Evolutionary conservation across 2,797 vertebrate genomes (phyloP), one percentile per base, ranked within the genome.

Genomic region (Acestrorhynchus altus): DNA sequence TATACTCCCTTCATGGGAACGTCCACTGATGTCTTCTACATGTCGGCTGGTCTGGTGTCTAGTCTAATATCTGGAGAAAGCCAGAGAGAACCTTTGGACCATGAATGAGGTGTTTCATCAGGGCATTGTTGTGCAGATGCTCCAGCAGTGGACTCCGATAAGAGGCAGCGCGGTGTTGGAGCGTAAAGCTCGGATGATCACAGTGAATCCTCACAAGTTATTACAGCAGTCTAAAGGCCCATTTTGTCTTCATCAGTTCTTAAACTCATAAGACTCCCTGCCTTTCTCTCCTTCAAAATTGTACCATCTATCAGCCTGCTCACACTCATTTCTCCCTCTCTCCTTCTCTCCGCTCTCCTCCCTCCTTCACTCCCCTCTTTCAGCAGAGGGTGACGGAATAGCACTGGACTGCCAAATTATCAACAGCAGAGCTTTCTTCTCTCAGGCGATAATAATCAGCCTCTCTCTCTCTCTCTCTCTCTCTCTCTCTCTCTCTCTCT

Each of bases 201-300:
- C 85, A 83, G 66, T 70, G 84, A 87, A 89, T 88, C 88, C 88
- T 86, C 89, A 85, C 88, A 84, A 89, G 88, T 90, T 93, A 92
- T 93, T 92, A 92, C 87, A 83, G 82, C 44, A 83, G 86, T 90
- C 86, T 83, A 84, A 78, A 24, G 84, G 82, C 86, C 87, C 86
- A 85, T 92, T 93, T 91, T 92, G 90, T 93, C 92, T 93, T 93
- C 91, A 92, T 93, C 91, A 93, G 87, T 92, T 92, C 89, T 89
- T 92, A 93, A 93, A 93, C 90, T 92, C 90, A 93, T 92, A 92
- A 90, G 90, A 92, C 89, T 91, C 88, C 87, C 89, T 82, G 83
- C 87, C 86, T 89, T 90, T 90, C 88, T 89, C 83, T 83, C 81
- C 83, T 83, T 86, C 87, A 86, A 92, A 92, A 93, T 91, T 91